Percentiles rank a stretch among this genome's conserved stretches.
Conservation (phyloP, 1,140 invertebrate species). For the Cotesia glomerata region DNA sequence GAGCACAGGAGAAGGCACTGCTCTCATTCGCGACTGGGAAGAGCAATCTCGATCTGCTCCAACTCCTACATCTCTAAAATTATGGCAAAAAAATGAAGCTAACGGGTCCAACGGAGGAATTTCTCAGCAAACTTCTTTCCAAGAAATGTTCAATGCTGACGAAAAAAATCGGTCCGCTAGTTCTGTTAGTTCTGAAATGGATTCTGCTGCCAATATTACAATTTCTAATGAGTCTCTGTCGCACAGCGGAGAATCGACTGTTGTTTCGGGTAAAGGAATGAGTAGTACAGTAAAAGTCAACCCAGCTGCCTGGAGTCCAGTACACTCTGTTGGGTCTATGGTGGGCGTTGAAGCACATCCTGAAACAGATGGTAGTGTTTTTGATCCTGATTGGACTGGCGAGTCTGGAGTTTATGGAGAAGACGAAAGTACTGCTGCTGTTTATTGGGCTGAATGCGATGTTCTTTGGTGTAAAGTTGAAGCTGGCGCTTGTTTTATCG, state of each 20-base stretch:
- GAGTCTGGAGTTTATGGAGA: constrained; percentile 80
- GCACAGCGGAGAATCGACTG: constrained; percentile 57
- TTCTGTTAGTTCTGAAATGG: background rate
- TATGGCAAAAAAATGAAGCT: constrained; percentile 52
- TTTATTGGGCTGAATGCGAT: constrained; percentile 78
- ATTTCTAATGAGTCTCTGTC: constrained; percentile 61
- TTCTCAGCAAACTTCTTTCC: constrained; percentile 49
- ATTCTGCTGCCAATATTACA: constrained; percentile 56
- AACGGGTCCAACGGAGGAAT: constrained; percentile 40
- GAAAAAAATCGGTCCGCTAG: constrained; percentile 46
- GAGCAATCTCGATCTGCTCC: constrained; percentile 70
- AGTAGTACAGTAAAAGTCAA: constrained; percentile 64
- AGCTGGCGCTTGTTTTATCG: constrained; percentile 78
- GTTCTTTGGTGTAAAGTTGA: constrained; percentile 79
- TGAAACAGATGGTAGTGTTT: constrained; percentile 78
- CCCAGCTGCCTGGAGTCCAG: constrained; percentile 82
- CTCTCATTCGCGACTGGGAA: constrained; percentile 62
- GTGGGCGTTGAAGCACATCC: constrained; percentile 79
- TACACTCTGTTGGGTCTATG: constrained; percentile 81
- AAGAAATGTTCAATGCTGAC: constrained; percentile 49
- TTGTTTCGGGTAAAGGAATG: constrained; percentile 60
- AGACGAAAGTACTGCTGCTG: constrained; percentile 71
- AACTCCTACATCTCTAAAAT: constrained; percentile 60
- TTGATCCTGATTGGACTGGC: constrained; percentile 71
- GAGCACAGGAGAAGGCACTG: constrained; percentile 56